Evolutionary conservation across 2,113 vertebrate species (phyloP), one percentile per base, ranked within the genome.

Genomic region (Chloropsis cyanopogon): DNA sequence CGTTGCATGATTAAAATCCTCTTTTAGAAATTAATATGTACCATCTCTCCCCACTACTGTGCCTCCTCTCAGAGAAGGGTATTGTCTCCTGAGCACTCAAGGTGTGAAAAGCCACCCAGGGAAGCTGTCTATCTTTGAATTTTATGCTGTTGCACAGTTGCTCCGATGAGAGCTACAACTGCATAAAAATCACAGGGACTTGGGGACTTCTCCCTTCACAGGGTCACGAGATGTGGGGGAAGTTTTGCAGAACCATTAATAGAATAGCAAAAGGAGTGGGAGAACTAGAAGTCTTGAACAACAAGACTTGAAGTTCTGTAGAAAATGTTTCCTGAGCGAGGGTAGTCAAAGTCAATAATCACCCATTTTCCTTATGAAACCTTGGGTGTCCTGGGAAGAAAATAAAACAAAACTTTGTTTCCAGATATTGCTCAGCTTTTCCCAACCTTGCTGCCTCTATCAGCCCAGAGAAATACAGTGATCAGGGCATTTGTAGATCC

Each of bases 1-100:
- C 90, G 66, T 97, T 87, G 95, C 95, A 96, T 96, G 95, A 97
- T 96, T 96, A 97, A 97, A 97, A 97, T 93, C 96, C 94, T 96
- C 95, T 97, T 96, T 96, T 97, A 95, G 96, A 97, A 97, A 97
- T 97, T 96, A 97, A 94, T 97, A 93, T 90, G 92, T 97, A 94
- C 92, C 83, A 19, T 76, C 50, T 18, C 88, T 93, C 72, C 59
- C 12, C 82, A 92, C 77, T 47, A 64, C 86, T 78, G 80, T 86
- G 90, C 88, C 94, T 95, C 90, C 93, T 92, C 86, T 75, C 19
- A 0, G 76, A 60, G 92, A 96, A 96, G 93, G 90, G 86, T 96
- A 96, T 94, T 94, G 92, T 97, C 92, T 97, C 95, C 90, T 92
- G 90, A 95, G 92, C 93, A 86, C 86, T 97, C 90, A 94, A 95